Base-by-base conservation (phyloP, 1,140 invertebrate species). In the Drosophila guanche region DNA sequence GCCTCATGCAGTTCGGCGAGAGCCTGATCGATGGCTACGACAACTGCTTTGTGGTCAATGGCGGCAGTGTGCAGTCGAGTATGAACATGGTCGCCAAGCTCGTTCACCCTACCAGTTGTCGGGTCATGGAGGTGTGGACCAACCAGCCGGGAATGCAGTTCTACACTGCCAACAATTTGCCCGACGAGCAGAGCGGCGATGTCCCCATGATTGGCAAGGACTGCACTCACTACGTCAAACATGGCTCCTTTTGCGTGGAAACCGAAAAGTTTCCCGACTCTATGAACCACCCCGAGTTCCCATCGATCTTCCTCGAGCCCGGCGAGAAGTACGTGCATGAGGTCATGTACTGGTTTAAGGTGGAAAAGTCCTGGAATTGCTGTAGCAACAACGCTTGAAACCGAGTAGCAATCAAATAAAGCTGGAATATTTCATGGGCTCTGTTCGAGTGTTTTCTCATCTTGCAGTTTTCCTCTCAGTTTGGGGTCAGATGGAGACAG, bases 261-360 rank as follows among this genome's bases (percentile, higher is more conserved):
- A 97, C 97, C 0, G 97, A 99, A 92, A 96, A 96, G 80, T 99
- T 95, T 92, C 98, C 98, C 1, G 95, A 99, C 92, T 95, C 97
- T 12, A 92, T 98, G 1, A 97, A 99, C 93, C 94, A 97, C 89
- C 57, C 78, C 0, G 62, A 79, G 0, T 88, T 88, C 10, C 71
- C 83, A 12, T 57, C 84, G 0, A 43, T 88, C 20, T 60, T 59
- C 4, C 70, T 97, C 5, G 92, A 93, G 62, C 96, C 97, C 3
- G 95, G 95, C 4, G 92, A 96, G 25, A 88, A 94, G 2, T 97
- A 97, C 77, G 70, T 88, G 4, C 95, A 95, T 74, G 86, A 86
- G 60, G 93, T 94, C 2, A 90, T 91, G 10, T 95, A 94, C 58
- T 93, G 92, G 76, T 94, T 95, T 79, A 93, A 93, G 47, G 54